Conservation (phyloP, 2,888 invertebrate genomes). For the Lepidocyrtoides sp. region DNA sequence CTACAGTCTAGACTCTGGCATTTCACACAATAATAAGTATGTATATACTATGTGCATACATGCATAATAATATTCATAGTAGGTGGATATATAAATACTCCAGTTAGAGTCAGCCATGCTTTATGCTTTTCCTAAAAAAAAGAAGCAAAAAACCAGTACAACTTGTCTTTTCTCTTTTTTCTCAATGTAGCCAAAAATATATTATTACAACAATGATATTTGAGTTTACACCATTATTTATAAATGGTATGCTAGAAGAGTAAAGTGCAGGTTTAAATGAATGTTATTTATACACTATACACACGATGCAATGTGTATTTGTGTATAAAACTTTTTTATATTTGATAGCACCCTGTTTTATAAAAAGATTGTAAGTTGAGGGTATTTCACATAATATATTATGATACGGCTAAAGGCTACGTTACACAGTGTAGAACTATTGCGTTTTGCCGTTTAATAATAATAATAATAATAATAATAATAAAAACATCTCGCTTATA, state of each 20-base stretch:
- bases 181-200: constrained; percentile 1
- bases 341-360: constrained; percentile 4
- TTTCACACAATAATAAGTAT: constrained; percentile 16
- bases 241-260: not conserved
- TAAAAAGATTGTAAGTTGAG: constrained; percentile 43
- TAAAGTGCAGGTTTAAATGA: constrained; percentile 19
- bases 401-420: constrained; percentile 29
- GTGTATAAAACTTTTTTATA: not conserved
- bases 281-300: not conserved
- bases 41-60: not conserved
- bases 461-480: constrained; percentile 42
- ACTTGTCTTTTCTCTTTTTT: constrained; percentile 3
- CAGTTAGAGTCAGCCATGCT: constrained; percentile 4
- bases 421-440: constrained; percentile 7
- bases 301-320: not conserved
- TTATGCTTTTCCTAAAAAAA: constrained; percentile 20
- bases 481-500: constrained; percentile 54
- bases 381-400: constrained; percentile 54
- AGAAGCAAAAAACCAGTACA: not conserved
- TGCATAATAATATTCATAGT: not conserved
- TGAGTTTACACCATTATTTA: not conserved
- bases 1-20: not conserved
- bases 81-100: not conserved
- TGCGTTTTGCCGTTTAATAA: not conserved
- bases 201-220: not conserved